These are phyloP conservation scores for Subanguina moxae DNA, from an alignment of 1,140 invertebrate species.

Conservation along the genomic window DNA sequence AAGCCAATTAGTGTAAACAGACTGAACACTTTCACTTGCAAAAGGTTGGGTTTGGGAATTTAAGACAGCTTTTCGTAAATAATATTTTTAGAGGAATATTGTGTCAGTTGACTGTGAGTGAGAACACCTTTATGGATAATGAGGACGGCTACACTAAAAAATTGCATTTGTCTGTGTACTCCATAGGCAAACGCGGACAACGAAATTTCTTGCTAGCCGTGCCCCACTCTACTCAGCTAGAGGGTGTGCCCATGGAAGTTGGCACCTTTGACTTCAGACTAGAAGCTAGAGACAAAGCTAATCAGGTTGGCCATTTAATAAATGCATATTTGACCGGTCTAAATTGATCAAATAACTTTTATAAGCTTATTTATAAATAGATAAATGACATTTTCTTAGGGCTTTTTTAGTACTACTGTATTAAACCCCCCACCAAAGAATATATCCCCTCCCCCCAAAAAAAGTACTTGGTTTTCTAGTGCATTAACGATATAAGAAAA, in stretches of 20 bases:
- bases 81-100: constrained; percentile 17
- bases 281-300: constrained; percentile 18
- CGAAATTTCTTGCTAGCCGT: constrained; percentile 23
- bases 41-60: background rate
- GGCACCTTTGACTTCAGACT: constrained; percentile 24
- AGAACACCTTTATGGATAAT: constrained; percentile 31
- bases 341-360: too few relatives aligned
- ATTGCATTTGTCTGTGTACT: constrained; percentile 13
- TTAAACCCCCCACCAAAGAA: too few relatives aligned
- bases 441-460: too few relatives aligned
- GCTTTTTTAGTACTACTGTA: too few relatives aligned
- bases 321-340: too few relatives aligned
- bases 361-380: too few relatives aligned
- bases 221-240: background rate
- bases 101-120: constrained; percentile 20
- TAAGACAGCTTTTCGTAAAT: background rate
- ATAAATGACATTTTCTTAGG: too few relatives aligned
- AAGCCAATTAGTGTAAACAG: constrained; percentile 16
- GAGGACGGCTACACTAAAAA: constrained; percentile 22
- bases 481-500: too few relatives aligned
- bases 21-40: constrained; percentile 17
- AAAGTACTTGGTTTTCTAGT: too few relatives aligned
- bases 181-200: constrained; percentile 6
- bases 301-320: constrained; percentile 6
- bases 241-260: constrained; percentile 18